Evolutionary conservation across 2,113 vertebrate genomes (phyloP).

Genomic region (Chaetodon auriga): DNA sequence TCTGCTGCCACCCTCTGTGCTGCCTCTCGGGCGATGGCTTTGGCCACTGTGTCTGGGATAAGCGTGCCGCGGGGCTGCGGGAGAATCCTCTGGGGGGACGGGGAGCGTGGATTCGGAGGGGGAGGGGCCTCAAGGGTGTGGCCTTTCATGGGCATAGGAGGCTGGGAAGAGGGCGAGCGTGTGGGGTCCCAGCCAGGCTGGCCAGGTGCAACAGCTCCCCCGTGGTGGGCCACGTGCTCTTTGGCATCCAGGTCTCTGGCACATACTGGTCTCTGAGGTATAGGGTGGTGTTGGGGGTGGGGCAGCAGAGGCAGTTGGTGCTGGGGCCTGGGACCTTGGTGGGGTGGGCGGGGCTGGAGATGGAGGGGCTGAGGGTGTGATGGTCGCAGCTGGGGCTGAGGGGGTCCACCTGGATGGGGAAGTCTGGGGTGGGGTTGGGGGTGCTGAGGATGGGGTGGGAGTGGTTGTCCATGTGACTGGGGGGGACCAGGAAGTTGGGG

Average conservation of each 20-base stretch:
- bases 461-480: slow-evolving; percentile 73
- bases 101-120: slow-evolving; percentile 87
- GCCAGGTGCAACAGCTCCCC: slow-evolving; percentile 63
- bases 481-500: slow-evolving; percentile 72
- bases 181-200: slow-evolving; percentile 74
- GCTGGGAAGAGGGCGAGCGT: slow-evolving; percentile 80
- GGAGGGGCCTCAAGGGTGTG: slow-evolving; percentile 88
- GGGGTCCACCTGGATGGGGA: slow-evolving; percentile 64
- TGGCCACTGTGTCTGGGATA: slow-evolving; percentile 91
- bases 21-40: slow-evolving; percentile 96
- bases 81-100: slow-evolving; percentile 94
- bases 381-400: slow-evolving; percentile 80
- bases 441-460: slow-evolving; percentile 70
- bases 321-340: slow-evolving; percentile 76
- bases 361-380: slow-evolving; percentile 82
- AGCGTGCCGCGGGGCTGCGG: slow-evolving; percentile 93
- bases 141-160: slow-evolving; percentile 78
- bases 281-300: slow-evolving; percentile 78
- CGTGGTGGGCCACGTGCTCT: slow-evolving; percentile 85
- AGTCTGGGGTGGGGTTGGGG: slow-evolving; percentile 73
- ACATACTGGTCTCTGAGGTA: slow-evolving; percentile 93
- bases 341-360: slow-evolving; percentile 76
- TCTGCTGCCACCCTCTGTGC: slow-evolving; percentile 93
- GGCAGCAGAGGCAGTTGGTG: slow-evolving; percentile 81
- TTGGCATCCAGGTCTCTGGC: slow-evolving; percentile 94